phyloP scores from a whole-genome alignment of 2,113 vertebrate genomes.

The Percopsis transmontana region DNA sequence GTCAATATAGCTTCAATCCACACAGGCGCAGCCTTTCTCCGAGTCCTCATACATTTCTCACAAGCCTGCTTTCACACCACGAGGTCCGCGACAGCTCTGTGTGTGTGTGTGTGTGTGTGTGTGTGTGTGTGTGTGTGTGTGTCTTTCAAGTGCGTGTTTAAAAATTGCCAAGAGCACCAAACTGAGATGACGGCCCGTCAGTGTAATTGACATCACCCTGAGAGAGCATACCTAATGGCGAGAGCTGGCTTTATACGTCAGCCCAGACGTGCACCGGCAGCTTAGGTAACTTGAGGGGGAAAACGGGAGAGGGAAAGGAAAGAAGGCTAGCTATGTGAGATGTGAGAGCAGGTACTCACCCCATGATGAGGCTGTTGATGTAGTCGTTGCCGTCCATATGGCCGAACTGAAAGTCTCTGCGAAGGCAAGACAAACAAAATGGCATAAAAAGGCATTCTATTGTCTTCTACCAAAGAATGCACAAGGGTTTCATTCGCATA shows the following conservation, averaged over 20 bases:
- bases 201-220: slow-evolving; percentile 63
- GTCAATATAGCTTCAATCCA: slow-evolving; percentile 41
- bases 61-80: not conserved
- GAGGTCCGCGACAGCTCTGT: slow-evolving; percentile 9
- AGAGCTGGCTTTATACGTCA: slow-evolving; percentile 43
- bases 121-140: not conserved
- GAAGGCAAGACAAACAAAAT: slow-evolving; percentile 31
- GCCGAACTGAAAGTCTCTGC: slow-evolving; percentile 93
- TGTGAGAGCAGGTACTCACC: slow-evolving; percentile 82
- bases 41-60: slow-evolving; percentile 14
- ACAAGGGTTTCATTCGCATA: too few species aligned
- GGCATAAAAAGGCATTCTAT: slow-evolving; percentile 9
- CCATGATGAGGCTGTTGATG: slow-evolving; percentile 97
- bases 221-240: slow-evolving; percentile 54
- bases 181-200: slow-evolving; percentile 44
- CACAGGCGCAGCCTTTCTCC: not conserved
- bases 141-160: not conserved
- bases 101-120: slow-evolving; percentile 5
- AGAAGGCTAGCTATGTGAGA: not conserved
- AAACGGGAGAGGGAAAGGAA: slow-evolving; percentile 7
- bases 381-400: slow-evolving; percentile 98
- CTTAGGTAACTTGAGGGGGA: slow-evolving; percentile 43
- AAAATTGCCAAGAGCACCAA: slow-evolving; percentile 20
- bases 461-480: too few species aligned
- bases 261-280: slow-evolving; percentile 34